These are phyloP conservation scores for Athalia cordata DNA, from an alignment of 2,888 invertebrate species.

Conservation along the genomic window DNA sequence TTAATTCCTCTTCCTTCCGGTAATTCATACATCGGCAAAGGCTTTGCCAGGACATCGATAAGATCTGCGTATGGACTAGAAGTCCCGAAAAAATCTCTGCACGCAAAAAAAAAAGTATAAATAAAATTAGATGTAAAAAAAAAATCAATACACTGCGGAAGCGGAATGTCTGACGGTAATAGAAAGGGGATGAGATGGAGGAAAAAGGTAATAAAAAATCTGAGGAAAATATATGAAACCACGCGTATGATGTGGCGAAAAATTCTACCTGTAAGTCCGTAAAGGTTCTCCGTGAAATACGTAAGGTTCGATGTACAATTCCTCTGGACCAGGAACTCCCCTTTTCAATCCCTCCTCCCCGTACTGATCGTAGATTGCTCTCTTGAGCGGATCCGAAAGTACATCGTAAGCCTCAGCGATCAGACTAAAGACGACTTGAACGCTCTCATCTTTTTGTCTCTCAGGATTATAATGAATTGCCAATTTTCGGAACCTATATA, in stretches of 20 bases:
- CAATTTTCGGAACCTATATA: conserved; percentile 75
- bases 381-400: conserved; percentile 79
- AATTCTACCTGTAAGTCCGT: conserved; percentile 79
- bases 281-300: conserved; percentile 88
- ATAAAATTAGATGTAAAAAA: too few species aligned
- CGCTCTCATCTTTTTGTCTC: conserved; percentile 63
- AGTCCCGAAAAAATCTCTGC: conserved; percentile 87
- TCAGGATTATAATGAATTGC: conserved; percentile 79
- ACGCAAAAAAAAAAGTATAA: conserved; percentile 54
- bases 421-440: conserved; percentile 76
- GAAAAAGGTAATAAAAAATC: background rate
- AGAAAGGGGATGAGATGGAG: background rate
- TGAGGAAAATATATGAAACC: background rate
- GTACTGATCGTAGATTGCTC: conserved; percentile 91
- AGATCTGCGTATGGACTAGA: conserved; percentile 88
- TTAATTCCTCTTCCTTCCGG: conserved; percentile 79
- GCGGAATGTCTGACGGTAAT: background rate
- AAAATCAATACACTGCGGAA: conserved; percentile 46
- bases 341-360: conserved; percentile 91
- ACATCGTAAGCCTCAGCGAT: conserved; percentile 89
- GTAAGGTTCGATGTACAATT: conserved; percentile 81
- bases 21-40: conserved; percentile 79
- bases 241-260: background rate
- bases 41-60: conserved; percentile 80
- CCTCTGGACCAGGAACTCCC: conserved; percentile 83